Conservation (phyloP, 2,113 vertebrate species). For the Poicephalus gulielmi region DNA sequence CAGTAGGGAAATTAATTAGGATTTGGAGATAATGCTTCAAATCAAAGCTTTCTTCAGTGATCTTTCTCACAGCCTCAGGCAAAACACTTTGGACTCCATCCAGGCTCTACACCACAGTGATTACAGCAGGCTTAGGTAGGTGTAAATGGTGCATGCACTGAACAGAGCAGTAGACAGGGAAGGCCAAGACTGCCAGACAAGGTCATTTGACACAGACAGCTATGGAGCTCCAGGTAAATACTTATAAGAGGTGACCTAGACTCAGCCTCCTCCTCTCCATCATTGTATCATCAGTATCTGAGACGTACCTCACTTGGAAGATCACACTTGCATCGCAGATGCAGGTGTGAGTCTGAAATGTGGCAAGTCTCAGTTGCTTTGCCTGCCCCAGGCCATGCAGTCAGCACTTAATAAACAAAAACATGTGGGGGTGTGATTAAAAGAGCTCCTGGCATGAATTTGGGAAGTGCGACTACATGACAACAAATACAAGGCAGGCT, state of each 20-base stretch:
- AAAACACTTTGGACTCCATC: conserved; percentile 6
- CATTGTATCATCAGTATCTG: not conserved
- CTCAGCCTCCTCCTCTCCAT: not conserved
- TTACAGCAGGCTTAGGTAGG: not conserved
- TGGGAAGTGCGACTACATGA: conserved; percentile 40
- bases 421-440: conserved; percentile 48
- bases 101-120: not conserved
- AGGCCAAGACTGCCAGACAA: not conserved
- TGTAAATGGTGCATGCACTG: not conserved
- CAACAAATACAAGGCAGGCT: not conserved
- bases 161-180: not conserved
- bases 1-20: conserved; percentile 43
- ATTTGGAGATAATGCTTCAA: conserved; percentile 29
- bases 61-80: conserved; percentile 1
- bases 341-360: conserved; percentile 47
- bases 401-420: conserved; percentile 39
- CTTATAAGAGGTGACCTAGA: not conserved
- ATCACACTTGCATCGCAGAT: not conserved
- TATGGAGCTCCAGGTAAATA: not conserved
- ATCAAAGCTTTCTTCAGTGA: conserved; percentile 37
- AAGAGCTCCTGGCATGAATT: conserved; percentile 41
- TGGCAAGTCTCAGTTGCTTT: conserved; percentile 9
- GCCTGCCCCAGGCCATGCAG: conserved; percentile 7
- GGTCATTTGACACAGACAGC: not conserved
- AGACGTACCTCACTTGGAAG: not conserved